These are phyloP conservation scores for Alcis repandata DNA, from an alignment of 2,888 invertebrate genomes.

Conservation along the genomic window DNA sequence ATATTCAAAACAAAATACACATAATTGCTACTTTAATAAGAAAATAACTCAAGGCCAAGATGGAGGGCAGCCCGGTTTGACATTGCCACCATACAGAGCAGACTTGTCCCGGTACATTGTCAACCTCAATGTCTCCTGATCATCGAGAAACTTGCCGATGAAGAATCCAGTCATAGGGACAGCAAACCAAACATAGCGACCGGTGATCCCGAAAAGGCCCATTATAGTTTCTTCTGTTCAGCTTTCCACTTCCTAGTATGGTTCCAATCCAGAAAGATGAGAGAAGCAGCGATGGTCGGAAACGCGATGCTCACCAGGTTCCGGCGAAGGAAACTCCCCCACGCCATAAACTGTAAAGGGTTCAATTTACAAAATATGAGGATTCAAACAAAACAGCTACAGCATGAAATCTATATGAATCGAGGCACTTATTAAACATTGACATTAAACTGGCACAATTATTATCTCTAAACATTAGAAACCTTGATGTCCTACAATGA, in stretches of 20 bases:
- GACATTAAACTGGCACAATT: not conserved
- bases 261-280: conserved; percentile 91
- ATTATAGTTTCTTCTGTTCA: conserved; percentile 70
- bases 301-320: conserved; percentile 90
- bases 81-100: conserved; percentile 89
- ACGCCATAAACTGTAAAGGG: conserved; percentile 77
- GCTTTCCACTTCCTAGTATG: conserved; percentile 91
- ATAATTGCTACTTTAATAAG: conserved; percentile 40
- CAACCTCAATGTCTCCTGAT: conserved; percentile 90
- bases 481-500: too few relatives aligned
- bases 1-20: conserved; percentile 39
- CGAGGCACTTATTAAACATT: not conserved
- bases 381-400: not conserved
- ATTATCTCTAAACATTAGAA: not conserved
- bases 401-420: not conserved
- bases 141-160: conserved; percentile 89
- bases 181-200: conserved; percentile 78
- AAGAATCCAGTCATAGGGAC: conserved; percentile 87
- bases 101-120: conserved; percentile 92
- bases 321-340: conserved; percentile 81
- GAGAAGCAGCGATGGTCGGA: conserved; percentile 85
- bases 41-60: conserved; percentile 88
- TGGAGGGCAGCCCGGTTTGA: conserved; percentile 89
- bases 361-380: not conserved
- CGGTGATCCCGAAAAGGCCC: conserved; percentile 86